Base-by-base conservation (phyloP, 2,797 vertebrate species). In the Lerista edwardsae region DNA sequence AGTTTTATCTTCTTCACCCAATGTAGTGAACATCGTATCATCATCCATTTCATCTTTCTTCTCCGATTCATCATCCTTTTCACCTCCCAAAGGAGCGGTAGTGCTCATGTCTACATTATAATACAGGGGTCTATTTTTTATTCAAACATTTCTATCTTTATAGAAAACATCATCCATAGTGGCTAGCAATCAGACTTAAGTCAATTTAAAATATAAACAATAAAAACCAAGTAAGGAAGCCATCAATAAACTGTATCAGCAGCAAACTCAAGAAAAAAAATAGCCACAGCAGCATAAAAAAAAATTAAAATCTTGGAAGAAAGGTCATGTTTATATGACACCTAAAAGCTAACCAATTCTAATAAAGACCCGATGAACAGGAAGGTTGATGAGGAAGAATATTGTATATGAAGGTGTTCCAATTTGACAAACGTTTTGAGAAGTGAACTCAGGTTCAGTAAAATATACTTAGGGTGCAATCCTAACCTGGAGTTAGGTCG, bases 31-130 rank as follows among this genome's bases (percentile, higher is more conserved):
- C 99, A 99, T 99, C 79, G 96, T 97, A 91, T 99, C 99, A 15
- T 99, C 99, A 15, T 99, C 99, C 97, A 98, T 98, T 95, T 99
- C 99, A 41, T 99, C 98, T 90, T 99, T 99, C 94, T 99, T 99
- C 93, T 99, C 98, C 0, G 96, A 96, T 91, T 99, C 98, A 74
- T 99, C 98, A 81, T 99, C 98, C 89, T 98, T 98, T 75, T 97
- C 97, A 91, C 97, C 94, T 83, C 97, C 96, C 72, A 99, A 93
- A 0, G 94, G 93, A 87, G 97, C 95, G 2, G 97, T 91, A 44
- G 97, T 97, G 61, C 97, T 97, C 73, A 98, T 97, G 84, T 99
- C 98, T 99, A 71, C 47, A 92, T 88, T 5, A 93, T 0, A 27
- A 23, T 83, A 74, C 73, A 59, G 23, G n/a, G 3, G 11, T 59